These are phyloP conservation scores for Ophraella communa DNA, from an alignment of 2,888 invertebrate genomes.

Conservation along the genomic window DNA sequence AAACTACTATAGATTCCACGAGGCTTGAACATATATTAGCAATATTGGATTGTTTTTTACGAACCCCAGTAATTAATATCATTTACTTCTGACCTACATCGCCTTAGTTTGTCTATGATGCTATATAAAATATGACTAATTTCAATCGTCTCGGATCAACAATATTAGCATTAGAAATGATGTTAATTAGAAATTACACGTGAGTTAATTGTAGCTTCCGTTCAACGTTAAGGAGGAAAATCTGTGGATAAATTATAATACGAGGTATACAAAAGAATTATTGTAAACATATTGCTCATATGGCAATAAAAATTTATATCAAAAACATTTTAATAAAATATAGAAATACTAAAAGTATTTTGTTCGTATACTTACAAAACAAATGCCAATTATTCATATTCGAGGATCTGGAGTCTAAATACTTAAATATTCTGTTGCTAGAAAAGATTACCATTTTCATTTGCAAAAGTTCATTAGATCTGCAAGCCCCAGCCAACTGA, in stretches of 20 bases:
- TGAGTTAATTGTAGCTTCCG: constrained; percentile 10
- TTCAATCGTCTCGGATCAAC: constrained; percentile 10
- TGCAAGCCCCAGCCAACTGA: too few species aligned
- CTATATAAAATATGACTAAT: constrained; percentile 12
- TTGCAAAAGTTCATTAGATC: too few species aligned
- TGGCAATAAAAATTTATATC: too few species aligned
- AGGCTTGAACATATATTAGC: constrained; percentile 10
- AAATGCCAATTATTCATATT: too few species aligned
- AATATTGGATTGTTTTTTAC: constrained; percentile 17
- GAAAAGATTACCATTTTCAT: too few species aligned
- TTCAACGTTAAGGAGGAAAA: neutral
- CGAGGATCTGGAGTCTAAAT: too few species aligned
- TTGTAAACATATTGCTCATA: neutral
- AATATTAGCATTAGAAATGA: constrained; percentile 14
- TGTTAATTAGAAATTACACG: constrained; percentile 14
- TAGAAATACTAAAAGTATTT: too few species aligned
- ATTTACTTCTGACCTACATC: constrained; percentile 26
- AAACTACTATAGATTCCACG: too few species aligned
- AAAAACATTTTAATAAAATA: too few species aligned
- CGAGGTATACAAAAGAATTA: neutral
- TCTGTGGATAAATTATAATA: neutral
- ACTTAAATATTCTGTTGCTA: too few species aligned
- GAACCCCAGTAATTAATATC: constrained; percentile 24
- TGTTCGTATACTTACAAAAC: too few species aligned
- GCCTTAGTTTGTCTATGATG: constrained; percentile 3